A percentile compares a stretch with the other conserved stretches of the same genome.
Evolutionary conservation across 2,888 invertebrate genomes (phyloP).

Genomic region (Microctonus hyperodae): DNA sequence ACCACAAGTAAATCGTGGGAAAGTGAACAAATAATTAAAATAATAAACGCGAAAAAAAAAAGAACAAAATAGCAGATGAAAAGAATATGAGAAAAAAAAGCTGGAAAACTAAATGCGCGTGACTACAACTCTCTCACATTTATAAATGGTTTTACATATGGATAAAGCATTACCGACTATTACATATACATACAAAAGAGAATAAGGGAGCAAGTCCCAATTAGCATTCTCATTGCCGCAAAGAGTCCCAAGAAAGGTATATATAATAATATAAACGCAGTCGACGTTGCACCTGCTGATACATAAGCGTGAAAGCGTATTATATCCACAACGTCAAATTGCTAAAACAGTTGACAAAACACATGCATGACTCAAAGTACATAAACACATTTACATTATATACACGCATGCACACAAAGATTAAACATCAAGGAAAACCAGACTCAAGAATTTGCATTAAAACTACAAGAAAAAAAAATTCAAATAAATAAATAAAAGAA

Average conservation of each 20-base stretch:
- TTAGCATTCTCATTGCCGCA: constrained; percentile 29
- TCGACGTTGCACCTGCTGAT: constrained; percentile 24
- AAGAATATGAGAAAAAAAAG: constrained; percentile 10
- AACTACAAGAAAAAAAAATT: background rate
- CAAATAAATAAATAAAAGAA: background rate
- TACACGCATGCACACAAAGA: background rate
- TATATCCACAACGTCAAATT: constrained; percentile 17
- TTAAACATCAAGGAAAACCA: background rate
- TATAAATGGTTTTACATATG: constrained; percentile 2
- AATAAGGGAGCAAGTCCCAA: constrained; percentile 17
- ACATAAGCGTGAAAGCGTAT: constrained; percentile 25
- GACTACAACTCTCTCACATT: background rate
- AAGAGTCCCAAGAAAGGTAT: constrained; percentile 21
- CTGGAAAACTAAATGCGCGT: background rate
- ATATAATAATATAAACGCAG: constrained; percentile 14
- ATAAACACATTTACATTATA: background rate
- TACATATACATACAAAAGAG: constrained; percentile 7
- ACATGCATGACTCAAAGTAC: background rate
- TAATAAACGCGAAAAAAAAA: background rate
- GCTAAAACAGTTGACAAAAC: constrained; percentile 22
- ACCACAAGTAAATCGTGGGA: constrained; percentile 12
- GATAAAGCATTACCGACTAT: constrained; percentile 23
- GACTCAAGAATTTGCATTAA: background rate
- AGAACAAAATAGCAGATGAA: background rate
- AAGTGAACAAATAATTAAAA: background rate